Evolutionary conservation across 2,888 invertebrate species (phyloP).

Genomic region (Drosophila colorata): DNA sequence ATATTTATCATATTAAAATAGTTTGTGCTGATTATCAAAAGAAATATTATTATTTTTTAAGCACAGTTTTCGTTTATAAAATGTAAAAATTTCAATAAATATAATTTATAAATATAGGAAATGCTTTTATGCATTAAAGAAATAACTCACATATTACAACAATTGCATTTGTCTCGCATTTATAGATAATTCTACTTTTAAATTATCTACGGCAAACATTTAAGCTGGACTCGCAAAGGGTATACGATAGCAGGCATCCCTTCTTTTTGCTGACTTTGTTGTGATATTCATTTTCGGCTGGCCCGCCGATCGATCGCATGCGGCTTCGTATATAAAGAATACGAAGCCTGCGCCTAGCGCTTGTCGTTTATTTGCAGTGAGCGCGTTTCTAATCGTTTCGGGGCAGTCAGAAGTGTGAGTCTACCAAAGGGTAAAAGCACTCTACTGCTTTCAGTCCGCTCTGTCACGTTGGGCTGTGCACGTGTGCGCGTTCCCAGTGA

Average conservation of each 20-base stretch:
- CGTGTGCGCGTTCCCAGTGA: constrained; percentile 26
- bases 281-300: constrained; percentile 16
- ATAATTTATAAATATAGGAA: no score
- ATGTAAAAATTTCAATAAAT: no score
- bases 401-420: constrained; percentile 18
- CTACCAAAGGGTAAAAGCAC: constrained; percentile 52
- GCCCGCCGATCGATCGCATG: constrained; percentile 22
- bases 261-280: neutral
- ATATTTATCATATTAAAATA: no score
- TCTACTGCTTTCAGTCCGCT: constrained; percentile 43
- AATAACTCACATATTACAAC: no score
- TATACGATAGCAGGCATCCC: no score
- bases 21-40: no score
- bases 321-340: constrained; percentile 57
- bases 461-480: constrained; percentile 44
- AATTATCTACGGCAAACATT: neutral
- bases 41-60: no score
- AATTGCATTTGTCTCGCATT: neutral
- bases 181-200: no score
- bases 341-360: constrained; percentile 31
- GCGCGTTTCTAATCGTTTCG: constrained; percentile 35
- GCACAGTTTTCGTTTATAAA: no score
- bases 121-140: no score
- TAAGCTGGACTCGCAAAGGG: neutral
- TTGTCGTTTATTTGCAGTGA: constrained; percentile 31